Percentiles rank a stretch among this genome's conserved stretches.
phyloP scores from a whole-genome alignment of 2,113 vertebrate genomes.

The Elaphurus davidianus region DNA sequence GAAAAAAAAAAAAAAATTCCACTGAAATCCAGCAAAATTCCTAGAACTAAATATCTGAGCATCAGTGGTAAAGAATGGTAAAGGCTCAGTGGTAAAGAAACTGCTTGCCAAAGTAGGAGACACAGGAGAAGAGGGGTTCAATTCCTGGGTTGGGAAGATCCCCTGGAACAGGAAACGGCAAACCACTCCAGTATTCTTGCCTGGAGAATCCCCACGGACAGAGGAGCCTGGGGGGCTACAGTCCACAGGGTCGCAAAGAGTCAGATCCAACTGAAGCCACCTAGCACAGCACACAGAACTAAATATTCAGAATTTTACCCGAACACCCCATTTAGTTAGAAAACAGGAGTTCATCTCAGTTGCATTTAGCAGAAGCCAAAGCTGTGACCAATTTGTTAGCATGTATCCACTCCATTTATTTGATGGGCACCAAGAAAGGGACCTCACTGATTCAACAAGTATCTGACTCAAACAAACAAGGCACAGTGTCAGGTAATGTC shows the following conservation, averaged over 20 bases:
- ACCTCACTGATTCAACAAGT: not conserved
- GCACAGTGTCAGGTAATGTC: not conserved
- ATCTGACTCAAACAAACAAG: not conserved
- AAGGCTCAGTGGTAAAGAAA: not conserved
- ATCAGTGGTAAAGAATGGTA: not conserved
- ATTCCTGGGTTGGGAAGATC: not conserved
- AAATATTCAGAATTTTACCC: not conserved
- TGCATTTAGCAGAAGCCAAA: not conserved
- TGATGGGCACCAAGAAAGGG: not conserved
- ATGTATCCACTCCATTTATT: not conserved
- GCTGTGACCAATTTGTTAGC: not conserved
- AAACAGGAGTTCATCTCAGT: not conserved
- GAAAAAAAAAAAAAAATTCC: not conserved
- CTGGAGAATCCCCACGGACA: not conserved
- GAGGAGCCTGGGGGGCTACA: not conserved
- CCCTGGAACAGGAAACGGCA: not conserved
- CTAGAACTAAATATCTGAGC: not conserved
- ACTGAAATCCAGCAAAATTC: not conserved
- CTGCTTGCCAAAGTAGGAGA: not conserved
- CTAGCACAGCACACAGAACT: not conserved
- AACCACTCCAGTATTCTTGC: not conserved
- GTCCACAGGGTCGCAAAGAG: not conserved
- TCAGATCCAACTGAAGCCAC: not conserved
- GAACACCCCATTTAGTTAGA: not conserved
- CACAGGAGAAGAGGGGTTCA: fast-evolving